Conservation (phyloP, 2,888 invertebrate genomes). For the Mongoloraphidia duomilia region DNA sequence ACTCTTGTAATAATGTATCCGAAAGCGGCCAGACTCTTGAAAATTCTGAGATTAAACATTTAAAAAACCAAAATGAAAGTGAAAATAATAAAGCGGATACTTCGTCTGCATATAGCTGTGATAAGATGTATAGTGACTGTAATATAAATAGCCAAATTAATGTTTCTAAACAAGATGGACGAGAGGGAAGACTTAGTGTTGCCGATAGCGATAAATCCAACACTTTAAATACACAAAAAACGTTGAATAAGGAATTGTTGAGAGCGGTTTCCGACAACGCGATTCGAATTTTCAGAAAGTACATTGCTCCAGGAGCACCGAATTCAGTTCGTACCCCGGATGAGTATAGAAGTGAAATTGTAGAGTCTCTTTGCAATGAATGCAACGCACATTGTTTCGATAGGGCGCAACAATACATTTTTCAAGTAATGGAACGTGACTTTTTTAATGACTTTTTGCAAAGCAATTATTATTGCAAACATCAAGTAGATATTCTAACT, state of each 20-base stretch:
- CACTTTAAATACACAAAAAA: no score
- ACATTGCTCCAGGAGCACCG: conserved; percentile 54
- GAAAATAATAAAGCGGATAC: no score
- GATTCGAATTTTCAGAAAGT: conserved; percentile 60
- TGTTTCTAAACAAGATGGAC: no score
- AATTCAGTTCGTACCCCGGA: conserved; percentile 43
- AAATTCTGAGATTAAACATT: no score
- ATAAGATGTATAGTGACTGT: no score
- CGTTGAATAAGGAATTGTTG: conserved; percentile 3
- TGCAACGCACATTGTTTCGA: conserved; percentile 57
- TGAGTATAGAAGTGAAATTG: conserved; percentile 39
- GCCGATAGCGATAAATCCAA: no score
- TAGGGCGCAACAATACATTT: conserved; percentile 53
- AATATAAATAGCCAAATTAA: no score
- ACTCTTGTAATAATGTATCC: conserved; percentile 17
- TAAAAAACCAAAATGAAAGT: no score
- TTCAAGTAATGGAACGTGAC: conserved; percentile 52
- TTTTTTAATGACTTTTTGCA: conserved; percentile 68
- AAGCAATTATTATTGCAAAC: conserved; percentile 80
- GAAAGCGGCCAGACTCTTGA: conserved; percentile 9
- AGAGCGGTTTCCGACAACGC: conserved; percentile 39
- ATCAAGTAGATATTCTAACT: conserved; percentile 84
- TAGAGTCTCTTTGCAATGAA: conserved; percentile 52
- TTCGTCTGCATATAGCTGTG: no score
- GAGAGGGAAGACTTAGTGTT: no score